A percentile compares a stretch with the other conserved stretches of the same genome.
Conservation (phyloP, 2,888 invertebrate genomes). For the Orthosia incerta region DNA sequence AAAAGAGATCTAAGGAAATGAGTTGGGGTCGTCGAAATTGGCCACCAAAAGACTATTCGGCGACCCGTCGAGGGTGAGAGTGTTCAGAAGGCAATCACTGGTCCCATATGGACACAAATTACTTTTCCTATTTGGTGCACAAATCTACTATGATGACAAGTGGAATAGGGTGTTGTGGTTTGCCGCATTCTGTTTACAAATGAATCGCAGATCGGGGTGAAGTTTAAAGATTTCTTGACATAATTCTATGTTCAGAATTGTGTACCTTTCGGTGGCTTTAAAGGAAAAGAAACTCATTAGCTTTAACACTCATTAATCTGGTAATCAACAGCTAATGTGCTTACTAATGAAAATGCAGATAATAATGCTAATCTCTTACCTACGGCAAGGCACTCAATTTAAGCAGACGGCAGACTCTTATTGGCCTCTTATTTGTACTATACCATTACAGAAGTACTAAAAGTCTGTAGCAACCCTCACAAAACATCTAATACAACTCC, state of each 20-base stretch:
- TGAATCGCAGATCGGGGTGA: conserved; percentile 22
- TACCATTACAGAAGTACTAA: conserved; percentile 3
- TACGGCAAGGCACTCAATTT: background rate
- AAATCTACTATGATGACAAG: conserved; percentile 87
- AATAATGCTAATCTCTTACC: background rate
- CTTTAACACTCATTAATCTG: background rate
- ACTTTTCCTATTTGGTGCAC: conserved; percentile 85
- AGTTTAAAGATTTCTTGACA: conserved; percentile 19
- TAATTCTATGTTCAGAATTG: background rate
- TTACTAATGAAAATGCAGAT: background rate
- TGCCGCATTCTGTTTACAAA: conserved; percentile 66
- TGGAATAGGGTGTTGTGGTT: conserved; percentile 83
- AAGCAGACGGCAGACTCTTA: background rate
- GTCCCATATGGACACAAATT: conserved; percentile 91
- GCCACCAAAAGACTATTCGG: conserved; percentile 84
- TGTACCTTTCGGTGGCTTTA: too few relatives aligned
- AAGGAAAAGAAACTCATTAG: background rate
- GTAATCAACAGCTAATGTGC: too few relatives aligned
- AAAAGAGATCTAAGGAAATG: conserved; percentile 84
- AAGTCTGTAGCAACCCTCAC: conserved; percentile 5
- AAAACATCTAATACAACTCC: conserved; percentile 41
- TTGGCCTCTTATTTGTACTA: background rate
- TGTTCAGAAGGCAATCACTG: conserved; percentile 89
- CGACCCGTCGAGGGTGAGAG: conserved; percentile 80
- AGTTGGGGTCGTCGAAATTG: conserved; percentile 81